These are phyloP conservation scores for Tamandua tetradactyla DNA, from an alignment of 2,797 vertebrate species.

Conservation along the genomic window DNA sequence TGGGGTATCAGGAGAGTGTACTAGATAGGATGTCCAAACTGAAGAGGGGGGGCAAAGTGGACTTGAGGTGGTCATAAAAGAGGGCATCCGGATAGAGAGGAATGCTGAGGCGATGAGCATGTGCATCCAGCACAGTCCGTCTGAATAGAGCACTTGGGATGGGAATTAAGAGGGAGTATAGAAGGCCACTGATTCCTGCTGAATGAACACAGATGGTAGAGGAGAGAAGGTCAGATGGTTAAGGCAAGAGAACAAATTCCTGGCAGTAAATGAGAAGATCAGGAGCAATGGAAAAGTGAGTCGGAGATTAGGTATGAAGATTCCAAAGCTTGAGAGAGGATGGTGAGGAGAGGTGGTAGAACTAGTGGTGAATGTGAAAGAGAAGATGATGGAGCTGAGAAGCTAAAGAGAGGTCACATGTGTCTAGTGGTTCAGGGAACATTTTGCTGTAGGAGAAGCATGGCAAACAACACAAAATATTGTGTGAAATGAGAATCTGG, in stretches of 20 bases:
- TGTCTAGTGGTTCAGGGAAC: neutral
- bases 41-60: neutral
- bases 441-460: accelerated
- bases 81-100: neutral
- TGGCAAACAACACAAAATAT: no score
- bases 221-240: neutral
- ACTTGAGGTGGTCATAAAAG: neutral
- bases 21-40: neutral
- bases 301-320: neutral
- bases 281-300: neutral
- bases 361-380: neutral
- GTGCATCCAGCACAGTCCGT: neutral
- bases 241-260: neutral
- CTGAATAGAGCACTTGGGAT: neutral
- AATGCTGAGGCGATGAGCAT: neutral
- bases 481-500: neutral
- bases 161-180: neutral
- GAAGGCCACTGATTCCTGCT: neutral
- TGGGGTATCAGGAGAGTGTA: neutral
- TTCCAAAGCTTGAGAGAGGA: neutral
- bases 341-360: neutral
- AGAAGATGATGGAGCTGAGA: accelerated
- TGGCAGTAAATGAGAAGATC: neutral
- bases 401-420: neutral
- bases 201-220: neutral